These are phyloP conservation scores for Apaloderma vittatum DNA, from an alignment of 2,113 vertebrate species.

Conservation along the genomic window DNA sequence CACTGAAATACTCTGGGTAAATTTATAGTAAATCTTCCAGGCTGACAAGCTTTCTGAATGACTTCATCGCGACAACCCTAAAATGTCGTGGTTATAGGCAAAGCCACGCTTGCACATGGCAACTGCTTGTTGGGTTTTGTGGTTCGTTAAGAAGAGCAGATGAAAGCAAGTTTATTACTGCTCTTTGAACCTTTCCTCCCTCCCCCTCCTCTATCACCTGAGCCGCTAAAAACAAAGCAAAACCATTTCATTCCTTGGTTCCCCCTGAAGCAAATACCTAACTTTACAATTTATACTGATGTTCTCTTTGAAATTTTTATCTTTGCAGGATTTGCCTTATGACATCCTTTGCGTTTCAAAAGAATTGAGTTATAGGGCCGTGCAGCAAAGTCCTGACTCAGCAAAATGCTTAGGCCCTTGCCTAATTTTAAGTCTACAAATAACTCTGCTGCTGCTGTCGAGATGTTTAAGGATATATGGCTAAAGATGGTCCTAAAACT, in stretches of 20 bases:
- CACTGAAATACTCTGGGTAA: background rate
- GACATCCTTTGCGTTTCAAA: conserved; percentile 16
- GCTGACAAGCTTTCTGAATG: background rate
- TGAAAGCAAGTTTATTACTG: conserved; percentile 47
- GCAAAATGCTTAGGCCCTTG: background rate
- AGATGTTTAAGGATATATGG: background rate
- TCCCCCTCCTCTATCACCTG: conserved; percentile 46
- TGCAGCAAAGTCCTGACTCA: background rate
- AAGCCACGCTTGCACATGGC: background rate
- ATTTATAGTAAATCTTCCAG: background rate
- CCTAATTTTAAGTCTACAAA: background rate
- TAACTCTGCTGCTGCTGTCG: background rate
- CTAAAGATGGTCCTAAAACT: background rate
- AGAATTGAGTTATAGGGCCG: background rate
- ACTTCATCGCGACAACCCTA: background rate
- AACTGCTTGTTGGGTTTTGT: conserved; percentile 10
- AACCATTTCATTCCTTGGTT: conserved; percentile 7
- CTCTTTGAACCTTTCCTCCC: conserved; percentile 48
- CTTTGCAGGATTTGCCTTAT: conserved; percentile 7
- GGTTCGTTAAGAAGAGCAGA: conserved; percentile 15
- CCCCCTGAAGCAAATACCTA: background rate
- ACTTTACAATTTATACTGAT: background rate
- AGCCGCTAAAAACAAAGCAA: background rate
- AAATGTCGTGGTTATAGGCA: background rate
- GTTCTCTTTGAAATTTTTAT: conserved; percentile 35